Percentiles rank a stretch among this genome's conserved stretches.
Conservation (phyloP, 2,113 vertebrate genomes). For the Mustela nigripes region DNA sequence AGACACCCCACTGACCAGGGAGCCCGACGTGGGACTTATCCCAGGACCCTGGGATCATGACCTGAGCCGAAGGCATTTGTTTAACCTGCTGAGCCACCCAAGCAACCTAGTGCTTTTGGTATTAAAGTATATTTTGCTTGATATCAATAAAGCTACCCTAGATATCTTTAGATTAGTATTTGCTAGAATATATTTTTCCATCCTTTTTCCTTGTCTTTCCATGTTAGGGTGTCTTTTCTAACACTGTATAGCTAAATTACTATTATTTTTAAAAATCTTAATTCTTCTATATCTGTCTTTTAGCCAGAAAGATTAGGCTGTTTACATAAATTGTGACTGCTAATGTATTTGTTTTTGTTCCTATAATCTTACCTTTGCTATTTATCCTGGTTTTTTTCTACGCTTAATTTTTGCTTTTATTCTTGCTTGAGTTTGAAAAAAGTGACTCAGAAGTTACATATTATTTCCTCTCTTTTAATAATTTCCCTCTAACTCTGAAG, state of each 20-base stretch:
- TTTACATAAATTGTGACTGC: slow-evolving; percentile 23
- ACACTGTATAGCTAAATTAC: neutral
- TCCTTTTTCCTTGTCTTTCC: slow-evolving; percentile 18
- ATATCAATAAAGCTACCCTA: neutral
- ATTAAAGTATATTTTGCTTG: slow-evolving; percentile 41
- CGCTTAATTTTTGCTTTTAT: neutral
- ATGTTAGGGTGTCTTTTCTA: neutral
- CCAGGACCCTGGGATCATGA: no score
- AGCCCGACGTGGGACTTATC: no score
- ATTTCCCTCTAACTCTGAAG: slow-evolving; percentile 36
- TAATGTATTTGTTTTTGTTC: slow-evolving; percentile 40
- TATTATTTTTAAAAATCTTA: neutral
- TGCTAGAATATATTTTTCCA: slow-evolving; percentile 44
- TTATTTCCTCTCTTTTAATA: neutral
- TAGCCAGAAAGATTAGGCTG: neutral
- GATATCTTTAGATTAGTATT: slow-evolving; percentile 39
- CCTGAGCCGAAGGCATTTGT: neutral
- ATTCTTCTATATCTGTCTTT: neutral
- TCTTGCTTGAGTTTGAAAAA: slow-evolving; percentile 39
- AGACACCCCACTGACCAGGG: no score
- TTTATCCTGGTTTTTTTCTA: neutral
- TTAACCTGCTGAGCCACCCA: neutral
- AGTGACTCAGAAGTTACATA: neutral
- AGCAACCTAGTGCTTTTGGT: neutral
- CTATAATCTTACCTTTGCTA: slow-evolving; percentile 17